A percentile compares a stretch with the other conserved stretches of the same genome.
These are phyloP conservation scores for Hystrix brachyura DNA, from an alignment of 2,113 vertebrate genomes.

Conservation along the genomic window DNA sequence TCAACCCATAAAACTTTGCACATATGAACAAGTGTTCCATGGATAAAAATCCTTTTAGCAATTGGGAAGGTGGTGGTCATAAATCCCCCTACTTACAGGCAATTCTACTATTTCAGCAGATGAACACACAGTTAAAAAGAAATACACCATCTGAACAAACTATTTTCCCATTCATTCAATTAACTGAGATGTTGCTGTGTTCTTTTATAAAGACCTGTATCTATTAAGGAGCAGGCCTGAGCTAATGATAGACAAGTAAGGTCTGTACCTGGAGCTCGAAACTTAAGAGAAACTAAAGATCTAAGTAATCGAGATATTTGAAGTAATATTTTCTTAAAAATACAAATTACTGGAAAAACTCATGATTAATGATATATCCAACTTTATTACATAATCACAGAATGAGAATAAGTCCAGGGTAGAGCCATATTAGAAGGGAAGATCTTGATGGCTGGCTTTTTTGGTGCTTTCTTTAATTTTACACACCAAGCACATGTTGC, in stretches of 20 bases:
- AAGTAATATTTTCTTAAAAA: background rate
- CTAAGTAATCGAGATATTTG: background rate
- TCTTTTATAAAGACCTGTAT: conserved; percentile 36
- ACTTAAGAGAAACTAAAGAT: background rate
- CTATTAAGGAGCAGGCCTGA: background rate
- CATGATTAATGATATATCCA: conserved; percentile 14
- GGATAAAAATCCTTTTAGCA: conserved; percentile 54
- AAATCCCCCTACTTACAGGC: conserved; percentile 44
- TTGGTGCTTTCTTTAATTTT: background rate
- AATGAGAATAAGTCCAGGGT: background rate
- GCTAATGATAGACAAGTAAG: background rate
- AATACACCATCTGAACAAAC: conserved; percentile 34
- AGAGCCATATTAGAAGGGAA: background rate
- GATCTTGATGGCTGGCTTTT: background rate
- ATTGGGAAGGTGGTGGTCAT: background rate
- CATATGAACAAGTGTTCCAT: conserved; percentile 62
- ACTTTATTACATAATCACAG: background rate
- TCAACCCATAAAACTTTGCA: conserved; percentile 60
- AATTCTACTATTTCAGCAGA: conserved; percentile 49
- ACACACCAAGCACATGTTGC: accelerated
- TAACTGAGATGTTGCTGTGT: conserved; percentile 34
- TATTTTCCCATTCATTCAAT: background rate
- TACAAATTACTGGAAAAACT: background rate
- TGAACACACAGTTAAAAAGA: conserved; percentile 15
- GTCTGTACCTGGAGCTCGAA: background rate